These are phyloP conservation scores for Zapornia atra DNA, from an alignment of 2,113 vertebrate genomes.

Conservation along the genomic window DNA sequence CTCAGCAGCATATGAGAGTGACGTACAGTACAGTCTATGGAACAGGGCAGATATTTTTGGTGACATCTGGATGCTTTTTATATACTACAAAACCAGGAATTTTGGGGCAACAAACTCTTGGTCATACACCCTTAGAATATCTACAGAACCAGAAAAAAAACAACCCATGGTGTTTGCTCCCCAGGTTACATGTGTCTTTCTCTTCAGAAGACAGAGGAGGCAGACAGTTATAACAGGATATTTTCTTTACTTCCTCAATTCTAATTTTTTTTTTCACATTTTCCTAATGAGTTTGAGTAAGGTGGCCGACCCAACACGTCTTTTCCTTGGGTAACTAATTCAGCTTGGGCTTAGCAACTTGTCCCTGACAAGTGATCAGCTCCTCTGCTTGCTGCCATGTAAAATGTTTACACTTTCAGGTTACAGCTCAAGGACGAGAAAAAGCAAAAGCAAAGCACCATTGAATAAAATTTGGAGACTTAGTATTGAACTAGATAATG, in stretches of 20 bases:
- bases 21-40: background rate
- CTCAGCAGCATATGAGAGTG: slow-evolving; percentile 29
- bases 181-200: background rate
- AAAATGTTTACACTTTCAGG: background rate
- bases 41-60: slow-evolving; percentile 55
- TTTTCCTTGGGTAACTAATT: background rate
- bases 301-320: background rate
- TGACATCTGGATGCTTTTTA: slow-evolving; percentile 66
- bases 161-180: background rate
- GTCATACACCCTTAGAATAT: background rate
- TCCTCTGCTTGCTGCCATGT: background rate
- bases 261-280: background rate
- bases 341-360: background rate
- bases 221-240: background rate
- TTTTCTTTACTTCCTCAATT: background rate
- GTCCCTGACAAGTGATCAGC: background rate
- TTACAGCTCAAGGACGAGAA: background rate
- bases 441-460: background rate
- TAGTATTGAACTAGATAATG: background rate
- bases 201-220: background rate
- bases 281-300: background rate
- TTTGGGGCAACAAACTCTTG: slow-evolving; percentile 25
- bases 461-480: background rate
- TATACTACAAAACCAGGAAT: slow-evolving; percentile 36
- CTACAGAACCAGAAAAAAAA: background rate